A percentile compares a stretch with the other conserved stretches of the same genome.
Evolutionary conservation across 1,140 invertebrate species (phyloP).

Genomic region (Achatina immaculata): DNA sequence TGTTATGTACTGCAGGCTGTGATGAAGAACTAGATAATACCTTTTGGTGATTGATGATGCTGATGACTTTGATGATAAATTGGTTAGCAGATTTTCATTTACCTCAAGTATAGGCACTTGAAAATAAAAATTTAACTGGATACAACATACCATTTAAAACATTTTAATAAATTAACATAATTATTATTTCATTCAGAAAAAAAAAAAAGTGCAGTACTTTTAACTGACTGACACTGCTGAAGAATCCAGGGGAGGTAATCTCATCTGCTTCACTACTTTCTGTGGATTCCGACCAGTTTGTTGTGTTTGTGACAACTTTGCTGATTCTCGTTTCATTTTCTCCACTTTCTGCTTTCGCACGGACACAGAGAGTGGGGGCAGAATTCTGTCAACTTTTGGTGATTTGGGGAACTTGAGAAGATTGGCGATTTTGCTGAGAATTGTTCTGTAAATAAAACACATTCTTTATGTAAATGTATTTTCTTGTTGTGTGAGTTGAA

Average conservation of each 20-base stretch:
- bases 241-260: slow-evolving; percentile 6
- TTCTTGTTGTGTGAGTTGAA: too few species aligned
- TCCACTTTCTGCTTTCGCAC: slow-evolving; percentile 54
- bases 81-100: too few species aligned
- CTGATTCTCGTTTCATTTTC: slow-evolving; percentile 51
- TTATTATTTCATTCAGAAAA: too few species aligned
- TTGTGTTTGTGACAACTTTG: not conserved
- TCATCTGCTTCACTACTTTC: slow-evolving; percentile 13
- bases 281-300: not conserved
- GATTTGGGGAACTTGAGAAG: slow-evolving; percentile 67
- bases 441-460: slow-evolving; percentile 43
- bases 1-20: too few species aligned
- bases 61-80: too few species aligned
- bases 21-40: too few species aligned
- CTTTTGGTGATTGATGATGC: too few species aligned
- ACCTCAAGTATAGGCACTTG: too few species aligned
- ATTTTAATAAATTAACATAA: too few species aligned
- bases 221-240: slow-evolving; percentile 28
- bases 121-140: too few species aligned
- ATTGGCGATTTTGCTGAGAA: slow-evolving; percentile 62
- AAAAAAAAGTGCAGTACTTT: too few species aligned
- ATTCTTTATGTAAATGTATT: not conserved
- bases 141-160: too few species aligned
- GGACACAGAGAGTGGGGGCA: slow-evolving; percentile 64
- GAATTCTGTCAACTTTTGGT: slow-evolving; percentile 64